Percentiles rank a stretch among this genome's conserved stretches.
Evolutionary conservation across 2,113 vertebrate genomes (phyloP).

Genomic region (Ophthalmolycus amberensis): DNA sequence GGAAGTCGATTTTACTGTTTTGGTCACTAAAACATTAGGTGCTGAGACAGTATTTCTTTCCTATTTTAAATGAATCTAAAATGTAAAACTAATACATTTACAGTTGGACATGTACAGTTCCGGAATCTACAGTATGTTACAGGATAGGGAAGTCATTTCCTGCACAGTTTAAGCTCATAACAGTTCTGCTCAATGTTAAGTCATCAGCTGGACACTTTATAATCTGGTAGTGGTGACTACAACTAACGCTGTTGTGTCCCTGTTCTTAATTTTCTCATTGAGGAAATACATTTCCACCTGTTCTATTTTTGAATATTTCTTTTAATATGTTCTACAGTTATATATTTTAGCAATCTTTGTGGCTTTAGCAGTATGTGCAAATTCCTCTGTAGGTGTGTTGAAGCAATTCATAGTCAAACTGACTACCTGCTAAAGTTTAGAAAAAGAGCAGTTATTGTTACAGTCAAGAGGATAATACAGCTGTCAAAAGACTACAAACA

Average conservation of each 20-base stretch:
- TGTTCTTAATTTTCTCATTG: background rate
- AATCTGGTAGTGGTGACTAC: background rate
- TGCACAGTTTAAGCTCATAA: background rate
- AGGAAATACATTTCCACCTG: background rate
- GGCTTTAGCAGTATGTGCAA: background rate
- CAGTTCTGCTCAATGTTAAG: background rate
- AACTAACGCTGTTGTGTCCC: background rate
- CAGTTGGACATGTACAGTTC: background rate
- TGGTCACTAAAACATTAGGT: conserved; percentile 83
- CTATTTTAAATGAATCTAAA: background rate
- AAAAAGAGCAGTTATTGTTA: background rate
- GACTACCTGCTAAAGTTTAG: background rate
- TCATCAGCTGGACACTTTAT: background rate
- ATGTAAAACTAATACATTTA: background rate
- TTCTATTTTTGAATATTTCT: background rate
- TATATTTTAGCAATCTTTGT: background rate
- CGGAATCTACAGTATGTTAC: background rate
- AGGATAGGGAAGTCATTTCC: background rate
- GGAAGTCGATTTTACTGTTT: conserved; percentile 79
- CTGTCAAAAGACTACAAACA: background rate
- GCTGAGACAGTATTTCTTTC: background rate
- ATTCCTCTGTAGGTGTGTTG: background rate
- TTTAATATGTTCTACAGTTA: background rate
- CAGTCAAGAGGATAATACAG: background rate
- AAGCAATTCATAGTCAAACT: background rate